These are phyloP conservation scores for Hetaerina americana DNA, from an alignment of 1,140 invertebrate genomes.

Conservation along the genomic window DNA sequence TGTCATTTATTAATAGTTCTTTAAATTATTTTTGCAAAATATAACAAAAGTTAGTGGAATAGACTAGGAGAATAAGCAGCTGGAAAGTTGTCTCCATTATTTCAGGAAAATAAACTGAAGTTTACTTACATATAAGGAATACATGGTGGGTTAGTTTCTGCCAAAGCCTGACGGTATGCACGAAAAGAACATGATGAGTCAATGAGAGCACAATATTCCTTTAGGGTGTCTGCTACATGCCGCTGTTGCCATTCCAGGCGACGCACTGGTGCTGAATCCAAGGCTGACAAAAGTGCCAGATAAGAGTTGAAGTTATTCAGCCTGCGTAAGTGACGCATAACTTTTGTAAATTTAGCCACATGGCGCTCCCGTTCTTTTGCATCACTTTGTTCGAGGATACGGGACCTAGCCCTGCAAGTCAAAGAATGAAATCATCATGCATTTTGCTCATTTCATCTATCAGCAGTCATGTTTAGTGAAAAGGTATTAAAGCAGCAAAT, in stretches of 20 bases:
- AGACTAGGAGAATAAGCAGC: too few species aligned
- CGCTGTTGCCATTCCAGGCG: constrained; percentile 92
- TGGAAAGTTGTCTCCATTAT: too few species aligned
- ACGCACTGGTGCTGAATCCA: constrained; percentile 91
- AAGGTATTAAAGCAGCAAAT: too few species aligned
- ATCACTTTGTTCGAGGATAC: constrained; percentile 65
- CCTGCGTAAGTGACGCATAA: constrained; percentile 94
- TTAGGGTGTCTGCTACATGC: constrained; percentile 79
- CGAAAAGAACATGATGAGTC: constrained; percentile 93
- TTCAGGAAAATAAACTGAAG: constrained; percentile 19
- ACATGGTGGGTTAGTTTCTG: constrained; percentile 89
- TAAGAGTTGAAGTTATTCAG: constrained; percentile 99
- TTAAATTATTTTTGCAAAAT: constrained; percentile 9
- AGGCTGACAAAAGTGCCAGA: constrained; percentile 85
- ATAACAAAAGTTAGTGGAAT: constrained; percentile 6
- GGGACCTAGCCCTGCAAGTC: constrained; percentile 53
- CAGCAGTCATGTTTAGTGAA: too few species aligned
- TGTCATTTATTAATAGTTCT: too few species aligned
- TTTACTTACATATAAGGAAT: constrained; percentile 98
- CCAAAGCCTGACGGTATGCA: constrained; percentile 84
- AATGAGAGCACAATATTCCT: constrained; percentile 89
- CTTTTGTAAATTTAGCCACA: constrained; percentile 94
- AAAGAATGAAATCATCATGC: constrained; percentile 8
- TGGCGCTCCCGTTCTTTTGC: constrained; percentile 91
- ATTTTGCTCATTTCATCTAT: too few species aligned